Evolutionary conservation across 2,797 vertebrate genomes (phyloP).

Genomic region (Anguilla obscura): DNA sequence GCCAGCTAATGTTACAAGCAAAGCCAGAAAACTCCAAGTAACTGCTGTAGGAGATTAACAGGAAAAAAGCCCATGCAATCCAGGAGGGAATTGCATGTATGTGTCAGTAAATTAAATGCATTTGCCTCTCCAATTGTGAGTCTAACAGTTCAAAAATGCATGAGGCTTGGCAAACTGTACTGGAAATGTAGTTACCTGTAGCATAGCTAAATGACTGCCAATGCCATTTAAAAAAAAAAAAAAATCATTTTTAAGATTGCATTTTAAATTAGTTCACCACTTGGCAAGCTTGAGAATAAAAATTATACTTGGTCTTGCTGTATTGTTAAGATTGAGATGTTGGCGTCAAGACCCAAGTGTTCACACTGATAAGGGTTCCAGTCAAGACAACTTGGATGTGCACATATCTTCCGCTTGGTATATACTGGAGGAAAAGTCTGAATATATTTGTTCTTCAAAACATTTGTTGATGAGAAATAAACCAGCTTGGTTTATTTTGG

Average conservation of each 20-base stretch:
- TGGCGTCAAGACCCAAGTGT: background rate
- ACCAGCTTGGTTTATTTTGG: no score
- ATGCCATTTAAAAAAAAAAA: background rate
- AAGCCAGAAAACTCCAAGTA: background rate
- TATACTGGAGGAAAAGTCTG: no score
- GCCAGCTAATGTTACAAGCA: background rate
- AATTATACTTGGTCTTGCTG: background rate
- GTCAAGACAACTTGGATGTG: no score
- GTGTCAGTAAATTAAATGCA: background rate
- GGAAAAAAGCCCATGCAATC: background rate
- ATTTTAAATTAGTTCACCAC: background rate
- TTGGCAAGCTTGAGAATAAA: background rate
- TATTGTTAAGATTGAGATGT: background rate
- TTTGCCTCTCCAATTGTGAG: background rate
- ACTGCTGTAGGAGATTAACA: background rate
- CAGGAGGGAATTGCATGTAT: background rate
- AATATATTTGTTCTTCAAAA: no score
- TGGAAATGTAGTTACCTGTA: background rate
- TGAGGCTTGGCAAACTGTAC: background rate
- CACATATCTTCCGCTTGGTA: no score
- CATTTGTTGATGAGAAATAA: no score
- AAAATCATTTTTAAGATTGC: background rate
- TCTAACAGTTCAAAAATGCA: background rate
- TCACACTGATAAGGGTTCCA: background rate
- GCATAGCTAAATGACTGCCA: background rate